These are phyloP conservation scores for Nannoperca obscura DNA, from an alignment of 2,797 vertebrate genomes.

Conservation along the genomic window DNA sequence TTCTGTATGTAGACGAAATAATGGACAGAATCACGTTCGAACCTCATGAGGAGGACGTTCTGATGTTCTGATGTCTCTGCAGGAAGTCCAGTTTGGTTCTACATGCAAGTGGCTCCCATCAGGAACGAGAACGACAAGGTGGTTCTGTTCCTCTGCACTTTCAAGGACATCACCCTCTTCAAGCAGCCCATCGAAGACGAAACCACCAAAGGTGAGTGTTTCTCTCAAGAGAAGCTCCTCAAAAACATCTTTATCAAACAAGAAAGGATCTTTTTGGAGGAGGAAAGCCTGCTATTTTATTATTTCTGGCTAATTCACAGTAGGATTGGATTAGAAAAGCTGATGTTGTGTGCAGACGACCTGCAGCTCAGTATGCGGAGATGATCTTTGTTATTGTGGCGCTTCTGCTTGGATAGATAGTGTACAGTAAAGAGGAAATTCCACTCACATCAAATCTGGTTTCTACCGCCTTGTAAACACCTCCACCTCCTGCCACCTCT, in stretches of 20 bases:
- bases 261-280: background rate
- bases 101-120: constrained; percentile 98
- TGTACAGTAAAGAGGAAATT: background rate
- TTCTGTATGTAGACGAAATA: background rate
- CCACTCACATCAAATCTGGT: too few relatives aligned
- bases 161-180: constrained; percentile 97
- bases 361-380: background rate
- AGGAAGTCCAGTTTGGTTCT: constrained; percentile 98
- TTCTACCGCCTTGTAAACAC: too few relatives aligned
- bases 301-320: constrained; percentile 6
- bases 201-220: constrained; percentile 90
- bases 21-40: too few relatives aligned
- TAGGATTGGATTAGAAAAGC: background rate
- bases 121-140: constrained; percentile 98
- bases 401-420: background rate
- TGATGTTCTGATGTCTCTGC: constrained; percentile 3
- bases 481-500: too few relatives aligned
- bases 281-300: background rate
- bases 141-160: constrained; percentile 97
- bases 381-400: background rate
- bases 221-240: background rate
- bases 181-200: constrained; percentile 98
- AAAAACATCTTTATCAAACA: background rate
- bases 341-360: background rate
- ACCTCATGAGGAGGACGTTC: background rate